phyloP scores from a whole-genome alignment of 1,140 invertebrate species.

The Drosophila melanica region DNA sequence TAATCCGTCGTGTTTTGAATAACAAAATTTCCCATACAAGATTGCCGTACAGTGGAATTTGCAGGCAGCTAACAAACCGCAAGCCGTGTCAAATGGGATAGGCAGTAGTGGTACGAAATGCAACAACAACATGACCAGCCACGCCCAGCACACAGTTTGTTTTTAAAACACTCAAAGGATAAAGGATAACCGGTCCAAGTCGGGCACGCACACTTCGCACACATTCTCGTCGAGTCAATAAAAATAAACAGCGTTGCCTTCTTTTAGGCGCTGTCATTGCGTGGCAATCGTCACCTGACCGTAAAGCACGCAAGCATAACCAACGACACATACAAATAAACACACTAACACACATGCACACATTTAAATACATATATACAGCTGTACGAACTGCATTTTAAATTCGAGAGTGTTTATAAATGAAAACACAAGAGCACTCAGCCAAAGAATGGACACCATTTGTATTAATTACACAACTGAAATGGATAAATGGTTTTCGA shows the following conservation, averaged over 20 bases:
- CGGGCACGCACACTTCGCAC: slow-evolving; percentile 70
- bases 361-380: not conserved
- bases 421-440: slow-evolving; percentile 1
- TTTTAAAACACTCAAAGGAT: slow-evolving; percentile 77
- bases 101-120: slow-evolving; percentile 45
- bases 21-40: slow-evolving; percentile 76
- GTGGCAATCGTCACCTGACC: slow-evolving; percentile 75
- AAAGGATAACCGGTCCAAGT: slow-evolving; percentile 53
- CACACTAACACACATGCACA: not conserved
- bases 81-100: slow-evolving; percentile 77
- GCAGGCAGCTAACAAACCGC: slow-evolving; percentile 74
- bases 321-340: slow-evolving; percentile 1
- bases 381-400: slow-evolving; percentile 5
- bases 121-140: slow-evolving; percentile 58
- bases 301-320: slow-evolving; percentile 5
- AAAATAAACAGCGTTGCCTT: slow-evolving; percentile 62
- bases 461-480: not conserved
- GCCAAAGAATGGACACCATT: not conserved
- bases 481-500: not conserved
- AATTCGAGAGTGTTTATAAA: not conserved
- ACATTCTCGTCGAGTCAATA: slow-evolving; percentile 75
- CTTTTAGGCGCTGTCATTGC: slow-evolving; percentile 65
- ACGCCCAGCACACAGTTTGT: slow-evolving; percentile 54
- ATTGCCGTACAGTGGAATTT: slow-evolving; percentile 73
- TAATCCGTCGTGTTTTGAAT: slow-evolving; percentile 82